Evolutionary conservation across 2,888 invertebrate genomes (phyloP), one percentile per base, ranked within the genome.

Genomic region (Hymenopus coronatus): DNA sequence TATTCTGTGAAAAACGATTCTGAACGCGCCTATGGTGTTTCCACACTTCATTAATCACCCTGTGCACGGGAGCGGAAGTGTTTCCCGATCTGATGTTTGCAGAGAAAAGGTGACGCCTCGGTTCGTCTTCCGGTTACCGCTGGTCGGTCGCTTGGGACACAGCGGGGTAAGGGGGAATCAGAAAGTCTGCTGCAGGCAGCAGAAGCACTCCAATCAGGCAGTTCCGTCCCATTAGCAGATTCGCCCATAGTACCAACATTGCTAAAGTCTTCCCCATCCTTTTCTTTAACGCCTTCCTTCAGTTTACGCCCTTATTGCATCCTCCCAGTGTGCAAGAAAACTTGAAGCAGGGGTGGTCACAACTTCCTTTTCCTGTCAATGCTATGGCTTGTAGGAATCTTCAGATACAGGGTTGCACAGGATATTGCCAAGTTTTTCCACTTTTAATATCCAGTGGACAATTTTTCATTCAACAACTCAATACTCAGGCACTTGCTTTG

Each of bases 211-310:
- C 89, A 89, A 89, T 89, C 89, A 89, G 85, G 88, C 84, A 84
- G 89, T 88, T 89, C 89, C 89, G 89, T 88, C 85, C 89, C 89
- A 89, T 89, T 89, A 85, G 88, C 89, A 88, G 85, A 88, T 88
- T 88, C 85, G 85, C 83, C 89, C 88, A 85, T 85, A 81, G 87
- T 28, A 28, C 83, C 28, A 46, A 82, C 83, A 84, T 83, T 54
- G 88, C 83, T 83, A 83, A 83, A 88, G 83, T 88, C 83, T 84
- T 30, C 40, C 83, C 54, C 83, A 27, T 15, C 85, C n/a, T 85
- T 46, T 85, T 46, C 85, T 46, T 46, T 27, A 85, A 27, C 85
- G 85, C 85, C 85, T 27, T 46, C 46, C 85, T 46, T 40, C 85
- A n/a, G 85, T 85, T 85, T 85, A 46, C 27, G 15, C 46, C 85